Evolutionary conservation across 2,888 invertebrate species (phyloP).

Genomic region (Pristionchus maxplancki): DNA sequence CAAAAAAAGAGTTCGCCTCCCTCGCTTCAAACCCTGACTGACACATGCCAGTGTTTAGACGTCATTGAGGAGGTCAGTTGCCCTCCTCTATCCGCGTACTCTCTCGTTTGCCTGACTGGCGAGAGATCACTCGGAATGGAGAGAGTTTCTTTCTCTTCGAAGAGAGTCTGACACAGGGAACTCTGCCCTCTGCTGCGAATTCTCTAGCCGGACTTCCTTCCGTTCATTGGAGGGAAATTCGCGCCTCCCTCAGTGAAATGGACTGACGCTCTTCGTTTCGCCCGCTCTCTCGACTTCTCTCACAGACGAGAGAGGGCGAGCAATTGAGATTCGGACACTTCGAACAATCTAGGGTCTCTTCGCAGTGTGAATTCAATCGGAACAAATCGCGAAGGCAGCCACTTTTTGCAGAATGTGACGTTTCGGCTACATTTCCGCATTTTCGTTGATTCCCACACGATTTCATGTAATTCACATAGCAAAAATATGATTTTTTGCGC

Average conservation of each 20-base stretch:
- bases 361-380: conserved; percentile 19
- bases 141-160: neutral
- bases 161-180: neutral
- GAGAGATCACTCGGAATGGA: neutral
- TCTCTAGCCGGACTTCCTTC: neutral
- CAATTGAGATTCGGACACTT: neutral
- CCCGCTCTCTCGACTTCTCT: neutral
- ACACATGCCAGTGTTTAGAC: conserved; percentile 5
- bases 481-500: neutral
- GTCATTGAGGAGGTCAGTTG: neutral
- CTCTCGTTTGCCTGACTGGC: neutral
- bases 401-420: neutral
- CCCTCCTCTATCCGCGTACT: neutral
- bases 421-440: neutral
- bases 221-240: neutral
- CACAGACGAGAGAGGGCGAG: neutral
- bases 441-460: neutral
- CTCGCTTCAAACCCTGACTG: neutral
- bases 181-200: neutral
- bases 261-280: neutral
- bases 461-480: neutral
- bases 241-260: neutral
- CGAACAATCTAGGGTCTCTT: neutral
- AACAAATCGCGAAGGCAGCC: neutral
- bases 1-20: neutral